Base-by-base conservation (phyloP, 2,888 invertebrate species). In the Himalopsyche anomala region DNA sequence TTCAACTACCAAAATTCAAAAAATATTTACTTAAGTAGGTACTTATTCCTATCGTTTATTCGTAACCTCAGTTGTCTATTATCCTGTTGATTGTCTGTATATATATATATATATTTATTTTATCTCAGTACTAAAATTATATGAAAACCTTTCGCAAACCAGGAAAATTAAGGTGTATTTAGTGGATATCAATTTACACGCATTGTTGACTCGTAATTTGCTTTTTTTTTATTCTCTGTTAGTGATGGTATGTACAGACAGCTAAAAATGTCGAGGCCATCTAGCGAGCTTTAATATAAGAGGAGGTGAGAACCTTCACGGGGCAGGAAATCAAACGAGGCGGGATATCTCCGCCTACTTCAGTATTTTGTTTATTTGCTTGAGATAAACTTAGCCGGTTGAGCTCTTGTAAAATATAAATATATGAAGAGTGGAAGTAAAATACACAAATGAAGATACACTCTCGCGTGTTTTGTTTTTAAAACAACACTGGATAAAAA, bases 291-390 rank as follows among this genome's bases (percentile, higher is more conserved):
- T 74, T 74, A 74, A 74, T 74, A 36, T 74, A 36, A 15, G 74
- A 74, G 74, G 74, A 74, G 74, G 74, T 36, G 74, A 74, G 74
- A 74, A 74, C 74, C 74, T 74, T 74, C 74, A 12, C 74, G 74
- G 36, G 74, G 15, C 74, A 74, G 74, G 74, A 74, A 74, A 74
- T 74, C 74, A 74, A 74, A 74, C 74, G 36, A 74, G 74, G 74
- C 74, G 36, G 38, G 36, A 36, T 28, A 74, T 74, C 74, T 74
- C 74, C 74, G 74, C 74, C 74, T 36, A 74, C 38, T 74, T 74
- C 15, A 36, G 36, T 74, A 36, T 36, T 28, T 62, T 62, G n/a
- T 28, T 62, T 62, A 62, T 62, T 62, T 19, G 62, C 15, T 8
- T 62, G 51, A 74, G 15, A 38, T 38, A 36, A 36, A 15, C 12